phyloP scores from a whole-genome alignment of 2,113 vertebrate species.

The Zosterops pallidus region DNA sequence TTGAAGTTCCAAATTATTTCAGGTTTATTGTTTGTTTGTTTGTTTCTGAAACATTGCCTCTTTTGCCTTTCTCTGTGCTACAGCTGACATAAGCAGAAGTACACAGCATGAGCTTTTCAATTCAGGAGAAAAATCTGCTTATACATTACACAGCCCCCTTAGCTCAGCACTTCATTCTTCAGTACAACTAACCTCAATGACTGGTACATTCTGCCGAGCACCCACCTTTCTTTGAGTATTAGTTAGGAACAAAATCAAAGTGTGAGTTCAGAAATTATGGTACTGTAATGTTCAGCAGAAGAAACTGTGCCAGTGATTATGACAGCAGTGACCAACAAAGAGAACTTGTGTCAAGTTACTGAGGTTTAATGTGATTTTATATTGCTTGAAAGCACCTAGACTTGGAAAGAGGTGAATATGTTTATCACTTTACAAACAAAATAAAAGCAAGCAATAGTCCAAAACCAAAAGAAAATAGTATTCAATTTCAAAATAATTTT shows the following conservation, averaged over 20 bases:
- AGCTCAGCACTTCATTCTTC: constrained; percentile 3
- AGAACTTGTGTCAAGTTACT: neutral
- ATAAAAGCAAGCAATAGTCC: neutral
- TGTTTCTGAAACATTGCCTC: neutral
- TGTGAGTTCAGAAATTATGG: neutral
- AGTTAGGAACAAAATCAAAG: neutral
- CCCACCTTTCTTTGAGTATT: neutral
- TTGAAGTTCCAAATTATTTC: neutral
- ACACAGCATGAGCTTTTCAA: neutral
- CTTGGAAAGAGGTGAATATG: neutral
- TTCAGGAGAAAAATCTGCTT: constrained; percentile 24
- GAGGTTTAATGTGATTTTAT: neutral
- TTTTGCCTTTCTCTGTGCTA: neutral
- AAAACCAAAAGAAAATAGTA: neutral
- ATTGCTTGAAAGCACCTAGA: neutral
- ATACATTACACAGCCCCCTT: neutral
- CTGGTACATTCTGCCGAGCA: neutral
- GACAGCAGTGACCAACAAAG: neutral
- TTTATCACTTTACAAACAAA: neutral
- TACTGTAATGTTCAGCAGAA: neutral
- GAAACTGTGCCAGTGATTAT: neutral
- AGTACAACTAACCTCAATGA: neutral
- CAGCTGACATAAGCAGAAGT: constrained; percentile 15
- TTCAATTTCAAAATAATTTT: neutral
- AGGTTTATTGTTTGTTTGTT: neutral